These are phyloP conservation scores for Meganola albula DNA, from an alignment of 2,888 invertebrate species.

Conservation along the genomic window DNA sequence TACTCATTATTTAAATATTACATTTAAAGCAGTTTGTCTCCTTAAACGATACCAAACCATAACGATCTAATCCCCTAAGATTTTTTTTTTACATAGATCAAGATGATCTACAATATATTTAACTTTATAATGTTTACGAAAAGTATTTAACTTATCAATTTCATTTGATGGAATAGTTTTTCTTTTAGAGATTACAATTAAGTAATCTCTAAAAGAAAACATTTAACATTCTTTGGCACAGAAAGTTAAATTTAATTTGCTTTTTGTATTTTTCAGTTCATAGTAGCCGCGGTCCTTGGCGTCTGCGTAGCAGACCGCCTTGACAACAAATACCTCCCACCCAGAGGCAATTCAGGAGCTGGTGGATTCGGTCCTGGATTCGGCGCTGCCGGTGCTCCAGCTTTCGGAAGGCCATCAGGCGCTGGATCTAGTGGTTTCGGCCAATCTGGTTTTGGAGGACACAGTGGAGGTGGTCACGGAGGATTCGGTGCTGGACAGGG, in stretches of 20 bases:
- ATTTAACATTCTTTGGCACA: neutral
- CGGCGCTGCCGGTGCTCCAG: constrained; percentile 27
- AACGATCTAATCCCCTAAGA: no score
- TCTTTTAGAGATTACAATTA: no score
- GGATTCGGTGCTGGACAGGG: constrained; percentile 24
- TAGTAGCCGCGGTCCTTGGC: constrained; percentile 64
- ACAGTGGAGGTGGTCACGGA: constrained; percentile 27
- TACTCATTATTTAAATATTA: no score
- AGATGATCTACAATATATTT: no score
- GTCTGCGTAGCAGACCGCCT: constrained; percentile 67
- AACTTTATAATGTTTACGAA: no score
- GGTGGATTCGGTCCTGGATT: constrained; percentile 57
- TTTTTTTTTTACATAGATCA: no score
- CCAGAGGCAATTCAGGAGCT: constrained; percentile 62
- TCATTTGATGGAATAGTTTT: no score
- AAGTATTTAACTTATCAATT: no score
- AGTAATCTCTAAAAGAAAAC: neutral
- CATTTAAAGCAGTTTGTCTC: no score
- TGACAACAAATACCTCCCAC: constrained; percentile 71
- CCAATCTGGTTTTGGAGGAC: constrained; percentile 24
- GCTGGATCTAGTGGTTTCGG: constrained; percentile 24
- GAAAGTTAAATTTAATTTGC: neutral
- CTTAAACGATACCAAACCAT: no score
- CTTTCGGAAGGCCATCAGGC: constrained; percentile 24
- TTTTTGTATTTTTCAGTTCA: constrained; percentile 44